Percentiles rank a stretch among this genome's conserved stretches.
Evolutionary conservation across 1,140 invertebrate species (phyloP).

Genomic region (Calliphora vicina): DNA sequence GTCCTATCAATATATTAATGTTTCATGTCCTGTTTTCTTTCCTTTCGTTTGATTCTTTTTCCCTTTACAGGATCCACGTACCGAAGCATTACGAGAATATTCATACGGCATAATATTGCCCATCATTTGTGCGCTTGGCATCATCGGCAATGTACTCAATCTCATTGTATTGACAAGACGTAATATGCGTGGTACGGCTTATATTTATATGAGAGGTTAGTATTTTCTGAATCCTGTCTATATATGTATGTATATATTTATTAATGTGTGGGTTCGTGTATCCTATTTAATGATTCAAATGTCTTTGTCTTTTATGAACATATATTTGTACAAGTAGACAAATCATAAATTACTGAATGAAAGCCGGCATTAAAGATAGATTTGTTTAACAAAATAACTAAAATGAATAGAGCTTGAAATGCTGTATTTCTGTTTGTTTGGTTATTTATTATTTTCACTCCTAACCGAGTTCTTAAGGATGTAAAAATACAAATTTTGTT

Average conservation of each 20-base stretch:
- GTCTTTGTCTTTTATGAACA: neutral
- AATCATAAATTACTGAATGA: slow-evolving; percentile 24
- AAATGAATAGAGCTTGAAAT: neutral
- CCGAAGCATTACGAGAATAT: slow-evolving; percentile 69
- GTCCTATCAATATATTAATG: neutral
- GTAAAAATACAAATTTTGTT: neutral
- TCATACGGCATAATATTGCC: slow-evolving; percentile 76
- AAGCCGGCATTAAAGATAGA: slow-evolving; percentile 17
- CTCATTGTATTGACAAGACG: slow-evolving; percentile 76
- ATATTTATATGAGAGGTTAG: slow-evolving; percentile 80
- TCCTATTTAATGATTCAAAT: neutral
- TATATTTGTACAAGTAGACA: neutral
- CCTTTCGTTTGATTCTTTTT: slow-evolving; percentile 21
- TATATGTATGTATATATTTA: neutral
- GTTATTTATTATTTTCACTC: neutral
- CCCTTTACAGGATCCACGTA: slow-evolving; percentile 68
- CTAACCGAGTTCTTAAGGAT: no score
- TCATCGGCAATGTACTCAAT: slow-evolving; percentile 78
- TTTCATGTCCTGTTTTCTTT: neutral
- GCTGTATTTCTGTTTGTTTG: neutral
- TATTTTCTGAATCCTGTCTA: slow-evolving; percentile 37
- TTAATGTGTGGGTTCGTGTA: neutral
- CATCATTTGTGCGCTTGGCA: slow-evolving; percentile 74
- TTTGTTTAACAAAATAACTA: neutral
- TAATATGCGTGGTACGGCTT: slow-evolving; percentile 79